These are phyloP conservation scores for Hippocampus barbouri DNA, from an alignment of 2,113 vertebrate genomes.

Conservation along the genomic window DNA sequence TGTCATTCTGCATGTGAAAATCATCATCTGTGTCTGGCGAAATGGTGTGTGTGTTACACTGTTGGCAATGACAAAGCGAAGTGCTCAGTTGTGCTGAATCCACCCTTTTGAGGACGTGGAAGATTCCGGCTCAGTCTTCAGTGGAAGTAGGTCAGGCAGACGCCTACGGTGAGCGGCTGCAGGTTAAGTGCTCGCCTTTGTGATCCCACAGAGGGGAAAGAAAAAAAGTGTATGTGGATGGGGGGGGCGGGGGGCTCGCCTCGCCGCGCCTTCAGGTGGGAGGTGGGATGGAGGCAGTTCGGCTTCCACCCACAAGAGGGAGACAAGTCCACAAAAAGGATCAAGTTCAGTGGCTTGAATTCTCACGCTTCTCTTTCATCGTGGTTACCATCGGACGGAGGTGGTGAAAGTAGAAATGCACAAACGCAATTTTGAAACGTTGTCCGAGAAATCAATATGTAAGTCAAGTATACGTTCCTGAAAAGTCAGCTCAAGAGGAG, in stretches of 20 bases:
- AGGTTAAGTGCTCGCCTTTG: constrained; percentile 70
- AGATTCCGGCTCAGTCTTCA: constrained; percentile 51
- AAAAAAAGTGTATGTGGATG: too few species aligned
- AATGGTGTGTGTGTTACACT: background rate
- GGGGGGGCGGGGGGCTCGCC: constrained; percentile 24
- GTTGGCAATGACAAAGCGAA: constrained; percentile 33
- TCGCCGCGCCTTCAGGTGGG: constrained; percentile 34
- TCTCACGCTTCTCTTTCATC: background rate
- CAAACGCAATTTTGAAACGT: too few species aligned
- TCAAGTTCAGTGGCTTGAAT: constrained; percentile 1
- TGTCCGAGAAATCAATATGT: too few species aligned
- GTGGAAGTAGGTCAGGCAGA: constrained; percentile 67
- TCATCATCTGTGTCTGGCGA: background rate
- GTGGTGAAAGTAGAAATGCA: background rate
- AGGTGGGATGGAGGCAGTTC: constrained; percentile 30
- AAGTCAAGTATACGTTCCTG: too few species aligned
- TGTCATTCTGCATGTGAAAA: background rate
- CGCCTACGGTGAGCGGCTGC: constrained; percentile 63
- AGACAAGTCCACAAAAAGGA: constrained; percentile 52
- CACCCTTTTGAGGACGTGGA: constrained; percentile 52
- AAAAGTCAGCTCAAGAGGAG: background rate
- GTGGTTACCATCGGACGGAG: background rate
- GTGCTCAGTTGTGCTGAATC: constrained; percentile 33
- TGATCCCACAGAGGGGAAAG: constrained; percentile 48
- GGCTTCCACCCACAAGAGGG: constrained; percentile 62